Evolutionary conservation across 2,888 invertebrate genomes (phyloP).

Genomic region (Apamea crenata): DNA sequence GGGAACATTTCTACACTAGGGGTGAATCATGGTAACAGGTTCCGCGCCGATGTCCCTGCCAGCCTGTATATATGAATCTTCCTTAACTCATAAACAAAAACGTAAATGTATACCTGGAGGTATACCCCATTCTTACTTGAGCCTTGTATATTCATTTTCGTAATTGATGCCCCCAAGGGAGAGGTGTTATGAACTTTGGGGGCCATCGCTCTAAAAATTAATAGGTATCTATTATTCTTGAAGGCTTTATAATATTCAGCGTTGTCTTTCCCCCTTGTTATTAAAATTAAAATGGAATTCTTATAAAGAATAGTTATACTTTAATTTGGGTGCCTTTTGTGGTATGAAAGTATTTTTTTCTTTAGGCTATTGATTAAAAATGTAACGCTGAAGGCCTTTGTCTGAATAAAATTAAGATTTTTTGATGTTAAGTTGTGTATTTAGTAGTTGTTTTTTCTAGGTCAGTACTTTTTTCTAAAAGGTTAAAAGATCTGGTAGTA

Average conservation of each 20-base stretch:
- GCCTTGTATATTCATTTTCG: conserved; percentile 27
- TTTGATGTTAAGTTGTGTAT: neutral
- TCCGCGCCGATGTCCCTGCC: no score
- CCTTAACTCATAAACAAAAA: conserved; percentile 5
- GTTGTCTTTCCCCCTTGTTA: conserved; percentile 46
- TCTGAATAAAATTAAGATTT: conserved; percentile 1
- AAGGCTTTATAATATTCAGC: conserved; percentile 43
- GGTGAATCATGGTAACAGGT: no score
- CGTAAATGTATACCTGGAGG: neutral
- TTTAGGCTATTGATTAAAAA: neutral
- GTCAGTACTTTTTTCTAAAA: neutral
- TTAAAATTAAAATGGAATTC: conserved; percentile 47
- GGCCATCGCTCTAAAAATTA: conserved; percentile 50
- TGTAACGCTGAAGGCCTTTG: neutral
- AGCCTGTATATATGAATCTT: neutral
- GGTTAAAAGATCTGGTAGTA: neutral
- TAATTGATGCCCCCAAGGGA: conserved; percentile 47
- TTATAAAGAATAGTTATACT: conserved; percentile 39
- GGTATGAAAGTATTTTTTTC: conserved; percentile 3
- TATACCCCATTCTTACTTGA: neutral
- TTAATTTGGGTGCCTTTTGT: conserved; percentile 34
- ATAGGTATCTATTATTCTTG: conserved; percentile 60
- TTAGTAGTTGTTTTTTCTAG: neutral
- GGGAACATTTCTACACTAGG: no score
- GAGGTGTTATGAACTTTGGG: conserved; percentile 49